Evolutionary conservation across 2,113 vertebrate species (phyloP).

Genomic region (Ptychochromis oligacanthus): DNA sequence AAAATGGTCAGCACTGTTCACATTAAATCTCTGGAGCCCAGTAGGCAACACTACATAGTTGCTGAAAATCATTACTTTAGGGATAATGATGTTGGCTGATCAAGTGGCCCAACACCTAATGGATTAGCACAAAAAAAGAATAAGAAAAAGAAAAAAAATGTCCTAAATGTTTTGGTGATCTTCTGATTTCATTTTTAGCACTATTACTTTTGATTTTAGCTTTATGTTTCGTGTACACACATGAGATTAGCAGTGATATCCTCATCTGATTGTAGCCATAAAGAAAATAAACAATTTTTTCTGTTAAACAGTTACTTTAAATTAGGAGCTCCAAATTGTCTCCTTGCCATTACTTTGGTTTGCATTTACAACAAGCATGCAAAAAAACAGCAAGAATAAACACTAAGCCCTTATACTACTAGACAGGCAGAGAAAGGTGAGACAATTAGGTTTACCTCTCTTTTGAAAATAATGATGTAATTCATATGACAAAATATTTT

Average conservation of each 20-base stretch:
- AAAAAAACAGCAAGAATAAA: neutral
- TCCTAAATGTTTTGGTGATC: neutral
- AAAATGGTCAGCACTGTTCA: neutral
- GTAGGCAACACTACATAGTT: neutral
- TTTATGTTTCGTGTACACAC: neutral
- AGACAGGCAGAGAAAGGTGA: neutral
- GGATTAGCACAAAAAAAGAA: neutral
- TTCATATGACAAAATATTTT: neutral
- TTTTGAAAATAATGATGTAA: neutral
- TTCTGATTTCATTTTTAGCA: neutral
- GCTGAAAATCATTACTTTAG: neutral
- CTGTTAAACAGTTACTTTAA: no score
- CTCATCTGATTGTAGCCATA: neutral
- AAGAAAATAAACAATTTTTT: accelerated
- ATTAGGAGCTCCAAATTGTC: neutral
- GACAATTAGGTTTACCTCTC: neutral
- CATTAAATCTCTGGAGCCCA: neutral
- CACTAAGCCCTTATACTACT: neutral
- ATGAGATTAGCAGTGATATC: neutral
- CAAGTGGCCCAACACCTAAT: neutral
- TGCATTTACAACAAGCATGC: neutral
- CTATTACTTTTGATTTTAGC: neutral
- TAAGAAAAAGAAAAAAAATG: neutral
- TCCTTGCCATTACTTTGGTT: neutral
- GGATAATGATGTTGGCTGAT: neutral